These are phyloP conservation scores for Eristalis intricaria DNA, from an alignment of 2,888 invertebrate genomes.

Conservation along the genomic window DNA sequence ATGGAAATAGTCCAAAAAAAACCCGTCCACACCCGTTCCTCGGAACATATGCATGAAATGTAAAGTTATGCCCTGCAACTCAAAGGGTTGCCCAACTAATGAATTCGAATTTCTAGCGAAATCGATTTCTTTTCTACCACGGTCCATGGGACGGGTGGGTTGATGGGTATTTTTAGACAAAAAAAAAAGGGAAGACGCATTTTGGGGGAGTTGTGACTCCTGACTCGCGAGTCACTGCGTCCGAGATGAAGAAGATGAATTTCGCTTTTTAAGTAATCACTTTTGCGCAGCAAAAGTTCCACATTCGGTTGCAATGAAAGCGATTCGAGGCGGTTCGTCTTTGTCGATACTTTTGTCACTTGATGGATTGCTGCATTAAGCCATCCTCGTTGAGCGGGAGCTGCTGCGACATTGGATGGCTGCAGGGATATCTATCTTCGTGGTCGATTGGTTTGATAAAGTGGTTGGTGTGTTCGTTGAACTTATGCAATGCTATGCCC, in stretches of 20 bases:
- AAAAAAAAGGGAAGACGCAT: neutral
- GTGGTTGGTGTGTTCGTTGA: neutral
- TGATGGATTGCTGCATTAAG: constrained; percentile 5
- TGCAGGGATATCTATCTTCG: neutral
- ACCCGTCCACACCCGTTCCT: neutral
- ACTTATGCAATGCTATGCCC: neutral
- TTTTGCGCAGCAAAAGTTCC: constrained; percentile 17
- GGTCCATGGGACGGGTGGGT: neutral
- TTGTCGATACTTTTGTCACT: constrained; percentile 25
- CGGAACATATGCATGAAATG: neutral
- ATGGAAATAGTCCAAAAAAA: neutral
- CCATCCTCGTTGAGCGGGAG: neutral
- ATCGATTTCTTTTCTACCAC: neutral
- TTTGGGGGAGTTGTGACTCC: constrained; percentile 1
- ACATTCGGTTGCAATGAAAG: constrained; percentile 37
- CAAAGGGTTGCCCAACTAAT: neutral
- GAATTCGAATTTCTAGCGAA: neutral
- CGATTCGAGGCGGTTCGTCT: constrained; percentile 23
- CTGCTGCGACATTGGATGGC: neutral
- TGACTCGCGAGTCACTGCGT: constrained; percentile 33
- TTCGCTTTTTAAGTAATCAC: constrained; percentile 13
- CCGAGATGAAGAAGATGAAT: constrained; percentile 25
- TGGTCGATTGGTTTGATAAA: neutral
- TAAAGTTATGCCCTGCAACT: neutral
- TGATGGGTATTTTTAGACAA: neutral